phyloP scores from a whole-genome alignment of 2,888 invertebrate species.

The Apantesis nais region DNA sequence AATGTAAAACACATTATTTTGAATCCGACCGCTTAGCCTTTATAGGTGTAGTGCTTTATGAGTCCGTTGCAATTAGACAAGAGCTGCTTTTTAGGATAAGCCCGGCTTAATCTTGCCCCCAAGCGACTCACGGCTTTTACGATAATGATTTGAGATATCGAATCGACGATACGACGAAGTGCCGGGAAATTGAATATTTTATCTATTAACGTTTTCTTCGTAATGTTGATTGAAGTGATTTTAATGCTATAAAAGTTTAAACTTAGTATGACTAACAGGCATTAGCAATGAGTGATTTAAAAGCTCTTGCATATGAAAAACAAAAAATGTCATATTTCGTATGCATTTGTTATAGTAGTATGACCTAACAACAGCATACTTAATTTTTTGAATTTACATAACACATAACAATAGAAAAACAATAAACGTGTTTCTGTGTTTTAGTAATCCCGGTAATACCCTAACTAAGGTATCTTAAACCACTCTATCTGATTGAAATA shows the following conservation, averaged over 20 bases:
- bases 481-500: not conserved
- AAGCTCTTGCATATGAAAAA: not conserved
- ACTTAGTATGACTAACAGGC: not conserved
- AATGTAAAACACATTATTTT: constrained; percentile 85
- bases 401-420: too few relatives aligned
- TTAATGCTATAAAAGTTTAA: constrained; percentile 14
- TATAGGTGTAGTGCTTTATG: constrained; percentile 82
- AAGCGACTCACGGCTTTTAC: constrained; percentile 67
- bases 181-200: constrained; percentile 35
- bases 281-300: not conserved
- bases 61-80: constrained; percentile 80
- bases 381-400: too few relatives aligned
- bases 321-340: not conserved
- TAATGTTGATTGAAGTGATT: constrained; percentile 26
- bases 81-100: constrained; percentile 79
- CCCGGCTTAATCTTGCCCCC: constrained; percentile 59
- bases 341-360: too few relatives aligned
- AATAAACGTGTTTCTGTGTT: not conserved
- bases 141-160: constrained; percentile 71
- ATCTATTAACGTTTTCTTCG: constrained; percentile 31
- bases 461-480: not conserved
- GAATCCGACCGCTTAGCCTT: constrained; percentile 84
- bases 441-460: not conserved
- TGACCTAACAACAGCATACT: too few relatives aligned
- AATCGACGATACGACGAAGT: constrained; percentile 38